These are phyloP conservation scores for Meiosimyza decipiens DNA, from an alignment of 2,888 invertebrate genomes.

Conservation along the genomic window DNA sequence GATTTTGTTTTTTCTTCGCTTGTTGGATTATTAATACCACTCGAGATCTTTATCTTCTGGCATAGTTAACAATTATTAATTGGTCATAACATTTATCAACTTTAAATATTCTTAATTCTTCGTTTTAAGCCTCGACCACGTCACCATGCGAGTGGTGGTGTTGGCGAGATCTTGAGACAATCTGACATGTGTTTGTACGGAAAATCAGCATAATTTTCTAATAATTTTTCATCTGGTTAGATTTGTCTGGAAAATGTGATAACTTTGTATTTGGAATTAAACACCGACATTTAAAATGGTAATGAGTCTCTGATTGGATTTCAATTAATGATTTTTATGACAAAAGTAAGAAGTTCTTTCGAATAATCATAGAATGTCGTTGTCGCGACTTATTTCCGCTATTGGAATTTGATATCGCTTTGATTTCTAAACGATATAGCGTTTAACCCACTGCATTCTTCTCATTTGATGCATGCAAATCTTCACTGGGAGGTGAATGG, in stretches of 20 bases:
- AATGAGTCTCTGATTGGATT: slow-evolving; percentile 21
- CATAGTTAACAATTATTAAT: slow-evolving; percentile 50
- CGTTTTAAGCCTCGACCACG: no score
- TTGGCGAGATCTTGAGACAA: neutral
- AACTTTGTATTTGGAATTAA: neutral
- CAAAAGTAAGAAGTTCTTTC: no score
- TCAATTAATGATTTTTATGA: neutral
- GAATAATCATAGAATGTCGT: no score
- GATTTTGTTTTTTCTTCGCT: neutral
- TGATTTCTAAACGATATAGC: no score
- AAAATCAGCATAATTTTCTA: slow-evolving; percentile 26
- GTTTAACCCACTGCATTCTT: no score
- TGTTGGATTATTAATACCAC: slow-evolving; percentile 23
- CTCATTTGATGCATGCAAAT: no score
- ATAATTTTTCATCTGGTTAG: slow-evolving; percentile 17
- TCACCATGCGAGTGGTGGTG: neutral
- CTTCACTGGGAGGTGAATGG: no score
- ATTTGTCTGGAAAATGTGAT: slow-evolving; percentile 18
- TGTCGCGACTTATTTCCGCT: no score
- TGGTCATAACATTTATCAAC: slow-evolving; percentile 51
- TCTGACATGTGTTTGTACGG: neutral
- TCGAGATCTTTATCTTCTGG: slow-evolving; percentile 34
- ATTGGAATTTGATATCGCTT: no score
- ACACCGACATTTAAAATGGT: slow-evolving; percentile 5
- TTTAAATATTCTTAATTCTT: neutral